Evolutionary conservation across 2,888 invertebrate species (phyloP), one percentile per base, ranked within the genome.

Genomic region (Brachypalpus laphriformis): DNA sequence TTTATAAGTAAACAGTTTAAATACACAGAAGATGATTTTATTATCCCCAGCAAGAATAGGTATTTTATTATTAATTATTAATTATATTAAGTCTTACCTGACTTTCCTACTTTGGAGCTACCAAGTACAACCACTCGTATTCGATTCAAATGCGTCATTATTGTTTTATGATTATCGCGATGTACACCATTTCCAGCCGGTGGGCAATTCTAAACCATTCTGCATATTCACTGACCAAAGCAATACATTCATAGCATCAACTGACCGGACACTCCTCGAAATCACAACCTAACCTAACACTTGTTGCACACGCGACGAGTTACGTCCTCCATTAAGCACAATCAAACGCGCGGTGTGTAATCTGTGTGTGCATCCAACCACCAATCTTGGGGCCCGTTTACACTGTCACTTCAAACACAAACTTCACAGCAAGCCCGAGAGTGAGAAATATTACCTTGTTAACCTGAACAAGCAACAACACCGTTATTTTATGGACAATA

Each of bases 71-170:
- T n/a, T n/a, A n/a, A n/a, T n/a, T n/a, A n/a, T 9, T 8, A 34
- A 34, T 3, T 16, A 42, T 7, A 3, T 14, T 6, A 14, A 5
- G 31, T 20, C 94, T 94, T 92, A 96, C 96, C 96, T 92, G 96
- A 95, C 93, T 96, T 96, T 90, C 96, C 96, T 91, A 96, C 95
- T 90, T 95, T 93, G 89, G 95, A 94, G 91, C 95, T 95, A 90
- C 96, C 96, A 91, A 96, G 93, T 91, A 96, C 95, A 93, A 96
- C 96, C 92, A 96, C 95, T 93, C 95, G 94, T 93, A 96, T 96
- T 92, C 95, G 94, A 93, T 95, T 95, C 91, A 95, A 95, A 93
- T 95, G 95, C 93, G 96, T 96, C 95, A 96, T 95, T 70, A 85
- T 88, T 87, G 59, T 45, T 71, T 76, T 54, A n/a, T 75, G 59